These are phyloP conservation scores for Lissonota sp. DNA, from an alignment of 2,888 invertebrate genomes.

Conservation along the genomic window DNA sequence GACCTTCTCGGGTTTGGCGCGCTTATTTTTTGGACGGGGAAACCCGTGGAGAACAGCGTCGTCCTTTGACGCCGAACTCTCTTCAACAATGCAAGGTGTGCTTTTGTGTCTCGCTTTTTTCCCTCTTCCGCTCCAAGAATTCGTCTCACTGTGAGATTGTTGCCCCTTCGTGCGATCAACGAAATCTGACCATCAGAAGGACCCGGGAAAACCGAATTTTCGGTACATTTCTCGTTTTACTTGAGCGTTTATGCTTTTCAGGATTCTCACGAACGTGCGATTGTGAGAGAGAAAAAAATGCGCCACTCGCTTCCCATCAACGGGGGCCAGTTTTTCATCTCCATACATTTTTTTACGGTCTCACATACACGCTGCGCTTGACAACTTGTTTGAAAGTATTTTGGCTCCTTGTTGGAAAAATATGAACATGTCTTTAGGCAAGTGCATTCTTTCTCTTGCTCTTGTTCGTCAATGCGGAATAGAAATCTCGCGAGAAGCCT, in stretches of 20 bases:
- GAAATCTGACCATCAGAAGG: too few relatives aligned
- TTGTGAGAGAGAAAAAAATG: conserved; percentile 55
- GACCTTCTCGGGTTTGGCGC: conserved; percentile 59
- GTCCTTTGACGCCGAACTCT: conserved; percentile 71
- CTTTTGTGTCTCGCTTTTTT: conserved; percentile 74
- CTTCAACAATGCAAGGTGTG: conserved; percentile 81
- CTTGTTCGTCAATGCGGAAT: neutral
- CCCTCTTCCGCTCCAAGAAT: conserved; percentile 61
- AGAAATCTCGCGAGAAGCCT: neutral
- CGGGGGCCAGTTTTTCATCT: conserved; percentile 65
- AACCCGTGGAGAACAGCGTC: conserved; percentile 62
- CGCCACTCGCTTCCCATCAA: conserved; percentile 71
- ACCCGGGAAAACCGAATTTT: too few relatives aligned
- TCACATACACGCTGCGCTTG: conserved; percentile 57
- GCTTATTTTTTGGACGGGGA: conserved; percentile 31
- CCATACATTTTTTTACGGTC: conserved; percentile 23
- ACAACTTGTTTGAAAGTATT: conserved; percentile 74
- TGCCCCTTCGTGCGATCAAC: conserved; percentile 38
- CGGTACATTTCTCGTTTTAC: too few relatives aligned
- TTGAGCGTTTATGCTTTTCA: too few relatives aligned
- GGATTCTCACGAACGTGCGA: neutral
- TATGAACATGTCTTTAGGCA: conserved; percentile 73
- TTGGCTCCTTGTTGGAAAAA: conserved; percentile 75
- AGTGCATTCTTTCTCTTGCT: conserved; percentile 7
- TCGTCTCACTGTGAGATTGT: conserved; percentile 73